These are phyloP conservation scores for Homarus gammarus DNA, from an alignment of 2,888 invertebrate species.

Conservation along the genomic window DNA sequence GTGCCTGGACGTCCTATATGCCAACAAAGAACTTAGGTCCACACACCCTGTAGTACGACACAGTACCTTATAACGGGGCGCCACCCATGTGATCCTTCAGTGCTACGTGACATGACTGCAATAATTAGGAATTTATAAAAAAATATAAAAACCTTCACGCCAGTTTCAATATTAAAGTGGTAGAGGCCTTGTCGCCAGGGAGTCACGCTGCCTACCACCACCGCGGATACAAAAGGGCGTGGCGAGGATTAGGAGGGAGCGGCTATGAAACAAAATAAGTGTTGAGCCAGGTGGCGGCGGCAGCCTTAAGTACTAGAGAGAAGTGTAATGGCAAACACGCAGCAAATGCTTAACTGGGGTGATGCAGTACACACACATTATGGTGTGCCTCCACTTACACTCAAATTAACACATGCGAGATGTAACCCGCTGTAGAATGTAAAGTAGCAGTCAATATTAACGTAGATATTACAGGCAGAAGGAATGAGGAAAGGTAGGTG, in stretches of 20 bases:
- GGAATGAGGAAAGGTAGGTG: slow-evolving; percentile 24
- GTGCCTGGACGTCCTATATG: too few relatives aligned
- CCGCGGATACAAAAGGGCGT: background rate
- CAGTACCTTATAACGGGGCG: background rate
- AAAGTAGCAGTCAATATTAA: too few relatives aligned
- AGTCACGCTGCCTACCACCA: background rate
- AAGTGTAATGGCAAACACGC: background rate
- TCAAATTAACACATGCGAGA: too few relatives aligned
- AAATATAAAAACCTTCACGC: background rate
- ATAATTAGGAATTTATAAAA: background rate
- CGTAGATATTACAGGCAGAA: background rate
- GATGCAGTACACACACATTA: too few relatives aligned
- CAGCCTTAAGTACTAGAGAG: slow-evolving; percentile 23
- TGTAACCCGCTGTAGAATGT: too few relatives aligned
- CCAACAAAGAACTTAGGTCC: background rate
- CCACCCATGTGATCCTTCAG: background rate
- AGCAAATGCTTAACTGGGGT: slow-evolving; percentile 22
- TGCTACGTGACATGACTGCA: background rate
- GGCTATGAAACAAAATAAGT: background rate
- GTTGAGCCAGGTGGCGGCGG: background rate
- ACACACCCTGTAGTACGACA: background rate
- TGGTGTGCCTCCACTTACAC: too few relatives aligned
- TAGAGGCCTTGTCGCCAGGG: background rate
- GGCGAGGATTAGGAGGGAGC: background rate
- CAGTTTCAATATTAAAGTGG: slow-evolving; percentile 16